Percentiles rank a stretch among this genome's conserved stretches.
Evolutionary conservation across 1,140 invertebrate species (phyloP).

Genomic region (Aphelinus certus): DNA sequence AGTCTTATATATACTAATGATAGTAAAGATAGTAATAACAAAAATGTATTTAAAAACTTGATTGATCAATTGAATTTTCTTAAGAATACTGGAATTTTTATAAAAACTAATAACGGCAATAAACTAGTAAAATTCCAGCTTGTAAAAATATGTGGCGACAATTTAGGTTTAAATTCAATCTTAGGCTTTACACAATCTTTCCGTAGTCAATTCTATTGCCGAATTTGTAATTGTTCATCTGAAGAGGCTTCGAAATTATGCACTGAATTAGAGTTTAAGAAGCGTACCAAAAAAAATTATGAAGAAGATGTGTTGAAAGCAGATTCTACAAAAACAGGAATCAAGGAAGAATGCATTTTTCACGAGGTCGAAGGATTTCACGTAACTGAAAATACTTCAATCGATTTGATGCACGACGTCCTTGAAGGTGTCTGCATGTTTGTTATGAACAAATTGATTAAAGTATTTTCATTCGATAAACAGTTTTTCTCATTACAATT

Average conservation of each 20-base stretch:
- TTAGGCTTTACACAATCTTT: not conserved
- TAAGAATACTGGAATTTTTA: not conserved
- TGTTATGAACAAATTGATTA: not conserved
- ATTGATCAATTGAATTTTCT: not conserved
- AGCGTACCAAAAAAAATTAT: not conserved
- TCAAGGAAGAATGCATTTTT: constrained; percentile 17
- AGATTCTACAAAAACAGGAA: not conserved
- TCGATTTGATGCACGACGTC: constrained; percentile 17
- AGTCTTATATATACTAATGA: not conserved
- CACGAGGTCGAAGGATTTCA: constrained; percentile 10
- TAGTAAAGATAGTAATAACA: not conserved
- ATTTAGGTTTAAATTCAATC: too few species aligned
- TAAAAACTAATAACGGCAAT: not conserved
- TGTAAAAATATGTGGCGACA: too few species aligned
- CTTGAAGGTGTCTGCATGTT: not conserved
- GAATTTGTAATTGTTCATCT: too few species aligned
- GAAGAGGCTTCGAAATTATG: not conserved
- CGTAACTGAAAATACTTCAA: constrained; percentile 3
- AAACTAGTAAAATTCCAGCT: not conserved
- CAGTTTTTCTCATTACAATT: not conserved
- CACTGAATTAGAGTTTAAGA: not conserved
- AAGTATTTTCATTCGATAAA: constrained; percentile 6
- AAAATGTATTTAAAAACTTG: not conserved
- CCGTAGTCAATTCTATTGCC: not conserved
- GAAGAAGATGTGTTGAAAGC: not conserved